phyloP scores from a whole-genome alignment of 2,113 vertebrate genomes.

The Vireo altiloquus region DNA sequence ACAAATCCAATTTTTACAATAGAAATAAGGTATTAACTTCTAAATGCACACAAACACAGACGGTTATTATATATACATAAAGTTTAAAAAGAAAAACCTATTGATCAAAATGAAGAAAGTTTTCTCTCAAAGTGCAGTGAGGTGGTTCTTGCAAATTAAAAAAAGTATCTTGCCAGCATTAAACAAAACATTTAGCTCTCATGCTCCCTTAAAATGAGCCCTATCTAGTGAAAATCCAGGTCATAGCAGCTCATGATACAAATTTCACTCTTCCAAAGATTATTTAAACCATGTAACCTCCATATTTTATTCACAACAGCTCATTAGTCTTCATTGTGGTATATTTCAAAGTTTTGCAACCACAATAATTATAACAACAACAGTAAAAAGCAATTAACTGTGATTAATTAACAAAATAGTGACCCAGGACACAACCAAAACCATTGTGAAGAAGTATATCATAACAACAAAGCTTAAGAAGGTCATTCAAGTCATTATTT shows the following conservation, averaged over 20 bases:
- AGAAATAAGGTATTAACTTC: not conserved
- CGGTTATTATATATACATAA: not conserved
- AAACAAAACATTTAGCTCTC: not conserved
- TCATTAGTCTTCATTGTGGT: not conserved
- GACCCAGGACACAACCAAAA: not conserved
- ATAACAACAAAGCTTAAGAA: not conserved
- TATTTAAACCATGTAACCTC: not conserved
- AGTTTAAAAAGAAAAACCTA: not conserved
- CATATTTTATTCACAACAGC: not conserved
- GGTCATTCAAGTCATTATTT: not conserved
- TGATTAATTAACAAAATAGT: not conserved
- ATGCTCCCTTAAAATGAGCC: not conserved
- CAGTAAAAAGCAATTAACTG: not conserved
- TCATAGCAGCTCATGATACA: not conserved
- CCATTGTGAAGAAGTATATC: not conserved
- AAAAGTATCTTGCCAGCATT: not conserved
- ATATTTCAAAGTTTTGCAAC: not conserved
- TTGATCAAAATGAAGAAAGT: not conserved
- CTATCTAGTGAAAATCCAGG: not conserved
- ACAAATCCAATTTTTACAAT: not conserved
- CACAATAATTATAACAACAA: not conserved
- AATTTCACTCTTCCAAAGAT: not conserved
- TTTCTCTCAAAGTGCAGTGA: not conserved
- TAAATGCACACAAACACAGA: not conserved
- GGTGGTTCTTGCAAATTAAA: not conserved